phyloP scores from a whole-genome alignment of 2,797 vertebrate genomes.

The Ibycter americanus region DNA sequence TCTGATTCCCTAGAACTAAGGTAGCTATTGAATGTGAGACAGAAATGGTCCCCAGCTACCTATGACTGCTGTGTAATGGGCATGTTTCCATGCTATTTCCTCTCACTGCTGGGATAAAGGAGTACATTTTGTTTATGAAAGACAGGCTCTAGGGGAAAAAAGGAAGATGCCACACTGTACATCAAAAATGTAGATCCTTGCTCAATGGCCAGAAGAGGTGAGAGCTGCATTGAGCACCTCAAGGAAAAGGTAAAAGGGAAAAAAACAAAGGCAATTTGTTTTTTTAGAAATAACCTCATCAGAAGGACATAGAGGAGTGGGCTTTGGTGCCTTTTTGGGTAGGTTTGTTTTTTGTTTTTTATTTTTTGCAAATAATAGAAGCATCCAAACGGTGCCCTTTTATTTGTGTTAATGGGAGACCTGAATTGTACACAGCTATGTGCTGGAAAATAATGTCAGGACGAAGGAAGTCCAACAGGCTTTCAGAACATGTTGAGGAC shows the following conservation, averaged over 20 bases:
- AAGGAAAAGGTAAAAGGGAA: not conserved
- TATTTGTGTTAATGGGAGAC: not conserved
- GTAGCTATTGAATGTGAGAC: not conserved
- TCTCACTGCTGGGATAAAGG: not conserved
- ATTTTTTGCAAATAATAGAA: not conserved
- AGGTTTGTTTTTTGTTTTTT: not conserved
- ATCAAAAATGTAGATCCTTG: not conserved
- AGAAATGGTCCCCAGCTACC: not conserved
- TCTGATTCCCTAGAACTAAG: not conserved
- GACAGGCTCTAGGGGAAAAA: not conserved
- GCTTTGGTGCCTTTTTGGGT: not conserved
- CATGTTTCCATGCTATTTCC: not conserved
- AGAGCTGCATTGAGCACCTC: not conserved
- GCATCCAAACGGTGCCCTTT: not conserved
- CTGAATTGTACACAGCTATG: not conserved
- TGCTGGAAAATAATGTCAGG: not conserved
- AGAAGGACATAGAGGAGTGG: not conserved
- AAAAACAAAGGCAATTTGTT: not conserved
- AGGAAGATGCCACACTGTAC: not conserved
- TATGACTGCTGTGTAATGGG: not conserved
- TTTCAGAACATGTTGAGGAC: not conserved
- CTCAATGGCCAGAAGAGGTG: not conserved
- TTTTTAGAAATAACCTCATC: not conserved
- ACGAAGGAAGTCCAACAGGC: not conserved
- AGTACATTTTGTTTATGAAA: not conserved